These are phyloP conservation scores for Dorcus parallelipipedus DNA, from an alignment of 2,888 invertebrate genomes.

Conservation along the genomic window DNA sequence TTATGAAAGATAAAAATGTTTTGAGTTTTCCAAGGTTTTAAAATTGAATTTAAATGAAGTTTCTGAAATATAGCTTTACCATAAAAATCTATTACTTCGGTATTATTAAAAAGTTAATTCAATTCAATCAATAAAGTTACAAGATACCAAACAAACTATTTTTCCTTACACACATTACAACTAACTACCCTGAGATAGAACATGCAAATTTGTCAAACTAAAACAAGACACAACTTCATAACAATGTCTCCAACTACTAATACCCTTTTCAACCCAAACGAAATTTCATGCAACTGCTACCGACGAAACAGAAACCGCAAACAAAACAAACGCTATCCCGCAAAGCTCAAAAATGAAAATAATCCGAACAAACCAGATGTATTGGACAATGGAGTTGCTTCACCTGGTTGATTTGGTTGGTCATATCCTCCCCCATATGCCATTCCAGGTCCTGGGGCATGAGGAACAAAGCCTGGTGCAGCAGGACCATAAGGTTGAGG, in stretches of 20 bases:
- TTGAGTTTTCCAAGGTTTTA: too few species aligned
- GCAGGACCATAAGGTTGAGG: slow-evolving; percentile 15
- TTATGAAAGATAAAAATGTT: too few species aligned
- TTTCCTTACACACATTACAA: too few species aligned
- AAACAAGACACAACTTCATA: background rate
- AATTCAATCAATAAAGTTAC: too few species aligned
- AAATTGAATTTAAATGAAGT: too few species aligned
- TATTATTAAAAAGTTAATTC: too few species aligned
- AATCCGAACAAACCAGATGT: slow-evolving; percentile 39
- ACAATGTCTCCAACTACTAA: background rate
- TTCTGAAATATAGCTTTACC: too few species aligned
- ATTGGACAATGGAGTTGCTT: slow-evolving; percentile 41
- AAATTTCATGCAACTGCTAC: background rate
- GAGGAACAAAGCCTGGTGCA: slow-evolving; percentile 33
- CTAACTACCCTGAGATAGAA: too few species aligned
- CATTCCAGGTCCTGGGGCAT: slow-evolving; percentile 31
- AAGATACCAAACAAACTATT: too few species aligned
- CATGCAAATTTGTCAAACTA: background rate
- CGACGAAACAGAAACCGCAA: background rate
- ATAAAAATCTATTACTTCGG: too few species aligned
- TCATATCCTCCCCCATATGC: slow-evolving; percentile 41
- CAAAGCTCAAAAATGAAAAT: slow-evolving; percentile 19
- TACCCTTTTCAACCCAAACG: background rate
- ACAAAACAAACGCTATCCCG: background rate
- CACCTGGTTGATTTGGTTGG: slow-evolving; percentile 40